Evolutionary conservation across 2,113 vertebrate genomes (phyloP).

Genomic region (Platichthys stellatus): DNA sequence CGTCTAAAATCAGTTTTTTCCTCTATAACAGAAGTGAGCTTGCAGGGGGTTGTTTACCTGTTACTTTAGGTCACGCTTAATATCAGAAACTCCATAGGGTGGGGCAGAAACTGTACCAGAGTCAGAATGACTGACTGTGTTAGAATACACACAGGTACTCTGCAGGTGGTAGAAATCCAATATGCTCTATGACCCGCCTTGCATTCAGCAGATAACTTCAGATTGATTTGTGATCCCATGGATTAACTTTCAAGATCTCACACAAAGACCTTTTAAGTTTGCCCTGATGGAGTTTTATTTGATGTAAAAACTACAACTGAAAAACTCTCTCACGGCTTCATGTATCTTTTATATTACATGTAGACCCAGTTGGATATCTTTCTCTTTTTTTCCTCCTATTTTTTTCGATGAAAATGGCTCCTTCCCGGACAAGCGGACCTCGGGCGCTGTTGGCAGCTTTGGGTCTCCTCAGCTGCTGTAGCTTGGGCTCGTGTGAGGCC

Average conservation of each 20-base stretch:
- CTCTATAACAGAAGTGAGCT: constrained; percentile 26
- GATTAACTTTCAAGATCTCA: constrained; percentile 64
- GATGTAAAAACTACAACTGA: constrained; percentile 7
- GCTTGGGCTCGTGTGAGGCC: constrained; percentile 65
- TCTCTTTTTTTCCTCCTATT: constrained; percentile 31
- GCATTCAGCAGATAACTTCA: constrained; percentile 43
- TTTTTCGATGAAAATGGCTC: constrained; percentile 69
- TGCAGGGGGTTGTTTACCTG: constrained; percentile 9
- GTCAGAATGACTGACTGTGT: constrained; percentile 44
- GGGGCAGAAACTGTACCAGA: constrained; percentile 1
- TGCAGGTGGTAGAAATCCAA: constrained; percentile 47
- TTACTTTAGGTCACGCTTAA: constrained; percentile 15
- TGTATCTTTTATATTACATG: constrained; percentile 65
- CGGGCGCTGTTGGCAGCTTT: constrained; percentile 66
- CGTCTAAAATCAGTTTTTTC: not conserved
- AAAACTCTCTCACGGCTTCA: constrained; percentile 28
- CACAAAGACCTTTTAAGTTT: constrained; percentile 47
- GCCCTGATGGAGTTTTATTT: constrained; percentile 31
- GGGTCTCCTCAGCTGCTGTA: constrained; percentile 70
- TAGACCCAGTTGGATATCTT: constrained; percentile 51
- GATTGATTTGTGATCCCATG: constrained; percentile 61
- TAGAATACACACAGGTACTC: constrained; percentile 26
- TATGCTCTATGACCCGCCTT: constrained; percentile 45
- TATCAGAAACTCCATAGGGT: constrained; percentile 22
- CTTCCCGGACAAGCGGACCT: constrained; percentile 62